Percentiles rank a stretch among this genome's conserved stretches.
phyloP scores from a whole-genome alignment of 2,113 vertebrate species.

The Eretmochelys imbricata region DNA sequence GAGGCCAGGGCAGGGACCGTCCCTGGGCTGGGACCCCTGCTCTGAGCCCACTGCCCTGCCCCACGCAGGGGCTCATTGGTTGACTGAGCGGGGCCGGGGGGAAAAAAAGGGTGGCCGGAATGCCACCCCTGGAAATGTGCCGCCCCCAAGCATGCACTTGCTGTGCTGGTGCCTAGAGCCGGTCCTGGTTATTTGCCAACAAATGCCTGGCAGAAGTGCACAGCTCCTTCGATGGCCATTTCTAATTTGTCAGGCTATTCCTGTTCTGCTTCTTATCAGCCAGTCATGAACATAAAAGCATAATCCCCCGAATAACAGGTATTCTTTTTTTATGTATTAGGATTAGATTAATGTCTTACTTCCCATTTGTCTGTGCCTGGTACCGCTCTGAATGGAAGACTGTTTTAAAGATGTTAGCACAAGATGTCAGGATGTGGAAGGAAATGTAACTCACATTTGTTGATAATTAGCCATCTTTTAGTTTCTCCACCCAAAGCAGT shows the following conservation, averaged over 20 bases:
- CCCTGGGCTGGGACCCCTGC: no score
- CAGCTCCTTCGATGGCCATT: background rate
- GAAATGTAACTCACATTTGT: background rate
- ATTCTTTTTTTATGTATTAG: background rate
- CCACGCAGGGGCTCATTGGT: no score
- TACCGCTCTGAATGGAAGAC: background rate
- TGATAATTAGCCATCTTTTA: background rate
- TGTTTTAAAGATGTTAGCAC: fast-evolving
- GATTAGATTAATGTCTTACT: fast-evolving
- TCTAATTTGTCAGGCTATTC: background rate
- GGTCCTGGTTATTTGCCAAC: background rate
- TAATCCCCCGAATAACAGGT: background rate
- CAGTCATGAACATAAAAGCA: fast-evolving
- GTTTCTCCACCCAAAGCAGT: background rate
- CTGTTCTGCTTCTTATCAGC: background rate
- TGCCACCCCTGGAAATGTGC: no score
- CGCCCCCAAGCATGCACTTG: no score
- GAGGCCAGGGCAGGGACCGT: no score
- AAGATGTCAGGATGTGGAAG: fast-evolving
- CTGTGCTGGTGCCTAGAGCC: no score
- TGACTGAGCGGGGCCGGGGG: no score
- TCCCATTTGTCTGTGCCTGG: background rate
- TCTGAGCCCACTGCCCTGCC: no score
- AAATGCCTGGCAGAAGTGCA: fast-evolving
- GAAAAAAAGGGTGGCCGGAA: no score